phyloP scores from a whole-genome alignment of 2,113 vertebrate species.

The Cromileptes altivelis region DNA sequence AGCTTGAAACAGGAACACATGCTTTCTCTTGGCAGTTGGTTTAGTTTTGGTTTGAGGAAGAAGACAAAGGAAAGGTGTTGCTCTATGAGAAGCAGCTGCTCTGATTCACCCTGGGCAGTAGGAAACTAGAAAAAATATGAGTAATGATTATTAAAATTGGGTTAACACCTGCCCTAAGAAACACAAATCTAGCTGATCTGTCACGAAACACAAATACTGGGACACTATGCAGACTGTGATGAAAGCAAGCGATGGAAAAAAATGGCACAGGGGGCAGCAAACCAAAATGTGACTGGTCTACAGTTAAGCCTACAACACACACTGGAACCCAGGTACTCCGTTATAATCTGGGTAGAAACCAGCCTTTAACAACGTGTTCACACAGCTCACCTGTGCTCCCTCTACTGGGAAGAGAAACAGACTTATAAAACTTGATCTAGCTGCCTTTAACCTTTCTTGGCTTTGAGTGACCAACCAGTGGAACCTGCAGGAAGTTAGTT shows the following conservation, averaged over 20 bases:
- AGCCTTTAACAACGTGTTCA: neutral
- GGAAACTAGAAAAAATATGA: neutral
- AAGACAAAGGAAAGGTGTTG: neutral
- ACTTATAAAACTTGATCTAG: neutral
- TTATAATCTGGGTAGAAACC: neutral
- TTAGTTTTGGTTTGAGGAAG: constrained; percentile 38
- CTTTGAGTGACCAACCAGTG: too few species aligned
- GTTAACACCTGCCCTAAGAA: neutral
- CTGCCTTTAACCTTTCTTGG: neutral
- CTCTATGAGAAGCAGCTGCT: neutral
- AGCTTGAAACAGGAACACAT: constrained; percentile 49
- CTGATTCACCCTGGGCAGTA: neutral
- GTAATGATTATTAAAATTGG: neutral
- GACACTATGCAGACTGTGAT: constrained; percentile 12
- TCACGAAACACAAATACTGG: constrained; percentile 2
- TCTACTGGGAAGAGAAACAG: neutral
- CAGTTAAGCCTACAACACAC: neutral
- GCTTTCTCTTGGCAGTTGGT: constrained; percentile 62
- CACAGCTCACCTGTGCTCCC: neutral
- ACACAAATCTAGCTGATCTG: neutral
- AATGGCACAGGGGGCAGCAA: neutral
- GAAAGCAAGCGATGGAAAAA: neutral
- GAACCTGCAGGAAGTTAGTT: too few species aligned
- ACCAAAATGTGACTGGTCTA: neutral
- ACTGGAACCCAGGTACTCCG: neutral